Base-by-base conservation (phyloP, 1,140 invertebrate species). In the Caerostris darwini region DNA sequence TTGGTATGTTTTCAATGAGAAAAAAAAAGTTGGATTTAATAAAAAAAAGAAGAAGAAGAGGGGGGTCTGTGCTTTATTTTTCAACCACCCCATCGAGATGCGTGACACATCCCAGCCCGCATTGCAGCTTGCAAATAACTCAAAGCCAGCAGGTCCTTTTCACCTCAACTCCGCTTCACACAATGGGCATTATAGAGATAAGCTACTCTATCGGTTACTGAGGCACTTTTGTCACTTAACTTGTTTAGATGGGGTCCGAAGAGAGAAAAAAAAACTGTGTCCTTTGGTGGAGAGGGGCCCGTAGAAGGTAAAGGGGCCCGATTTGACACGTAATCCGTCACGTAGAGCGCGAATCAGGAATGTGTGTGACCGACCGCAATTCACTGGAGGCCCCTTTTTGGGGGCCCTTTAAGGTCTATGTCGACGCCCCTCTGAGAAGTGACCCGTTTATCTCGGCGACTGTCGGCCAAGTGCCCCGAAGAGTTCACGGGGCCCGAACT, bases 221-320 rank as follows among this genome's bases (percentile, higher is more conserved):
- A 50, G 71, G 34, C 71, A 77, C 71, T 77, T 77, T 77, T 77
- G 71, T 77, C 71, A 50, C 71, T 77, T 77, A 77, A 53, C 71
- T 53, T 77, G 71, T 77, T 77, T 50, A 34, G 50, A 50, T 3
- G 71, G 14, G 10, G 34, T 12, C 12, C 34, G 10, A 14, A 53
- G 14, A 5, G 6, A 4, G 34, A 3, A 34, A 53, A 5, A 50
- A 53, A 10, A 34, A 7, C 7, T 12, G 34, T 10, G 12, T 53
- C 10, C 7, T 50, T 34, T 12, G 4, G 8, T 50, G 71, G 19
- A 8, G 10, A 3, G 8, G 34, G 71, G 71, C 34, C 71, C 71
- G 34, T 0, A 3, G 10, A 12, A 7, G 50, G 71, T 19, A 67
- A 6, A 5, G 71, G 50, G 71, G 8, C 71, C 34, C 34, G 0